Evolutionary conservation across 2,888 invertebrate species (phyloP), one percentile per base, ranked within the genome.

Genomic region (Drosophila cracens): DNA sequence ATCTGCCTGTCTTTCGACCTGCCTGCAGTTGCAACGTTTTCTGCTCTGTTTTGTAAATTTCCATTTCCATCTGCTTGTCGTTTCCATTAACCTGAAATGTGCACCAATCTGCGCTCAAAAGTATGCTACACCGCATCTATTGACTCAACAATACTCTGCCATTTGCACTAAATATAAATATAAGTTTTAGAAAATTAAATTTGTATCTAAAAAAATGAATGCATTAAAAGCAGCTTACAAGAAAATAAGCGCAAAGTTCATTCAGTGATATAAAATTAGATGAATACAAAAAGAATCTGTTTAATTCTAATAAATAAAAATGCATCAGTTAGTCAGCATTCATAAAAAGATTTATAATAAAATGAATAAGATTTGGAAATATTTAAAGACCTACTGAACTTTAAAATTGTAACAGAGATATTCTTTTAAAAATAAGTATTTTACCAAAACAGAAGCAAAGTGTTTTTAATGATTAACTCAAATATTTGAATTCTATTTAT

Each of bases 11-110:
- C 57, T 8, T 29, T 29, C 51, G 27, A 25, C 27, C 38, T 59
- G 34, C n/a, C n/a, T 53, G 18, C 16, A 16, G n/a, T 13, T 48
- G 53, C 34, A 29, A 27, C 40, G 46, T 46, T 66, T 65, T 70
- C 74, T 66, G 67, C 73, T 71, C 76, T 77, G 57, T 40, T 57
- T 53, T 70, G 52, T 63, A 67, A 74, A 70, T 79, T 67, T 54
- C 49, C 61, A 79, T 66, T 70, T 62, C 36, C 36, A 61, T n/a
- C 60, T 31, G 67, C 40, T 56, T 56, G 62, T 49, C 51, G 59
- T 51, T 57, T 52, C 63, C 65, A 79, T 79, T 76, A 79, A 64
- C 31, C 49, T 33, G 56, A 79, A 76, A 75, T 65, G 61, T 38
- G 54, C 60, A 27, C 11, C 29, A 49, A 65, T 52, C 51, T 52